Base-by-base conservation (phyloP, 2,113 vertebrate species). In the Tragulus kanchil region DNA sequence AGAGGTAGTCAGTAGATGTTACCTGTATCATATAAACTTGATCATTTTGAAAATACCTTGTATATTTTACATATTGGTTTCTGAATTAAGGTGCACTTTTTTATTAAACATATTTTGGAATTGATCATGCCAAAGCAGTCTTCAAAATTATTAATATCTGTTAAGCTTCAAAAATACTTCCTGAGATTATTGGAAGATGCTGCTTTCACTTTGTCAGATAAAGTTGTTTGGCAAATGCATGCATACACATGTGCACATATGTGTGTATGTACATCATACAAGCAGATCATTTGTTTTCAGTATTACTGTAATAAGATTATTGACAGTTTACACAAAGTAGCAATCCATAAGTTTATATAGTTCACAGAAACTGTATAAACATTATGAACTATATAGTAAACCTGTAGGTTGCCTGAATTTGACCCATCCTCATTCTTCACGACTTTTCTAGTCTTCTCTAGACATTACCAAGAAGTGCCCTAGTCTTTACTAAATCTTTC, bases 91-190 rank as follows among this genome's bases (percentile, higher is more conserved):
- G 65, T 94, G 8, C 45, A 85, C 19, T 77, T 77, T 83, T 45
- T 84, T 42, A 52, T 87, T 88, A 19, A 64, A 86, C 87, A 28
- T 67, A 61, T 88, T 94, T 95, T 42, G 65, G 62, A 6, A 61
- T 91, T 93, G 69, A 8, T 85, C 92, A 93, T 92, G 48, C 73
- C 48, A 83, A 64, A 83, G 7, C 94, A 69, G n/a, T 48, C 71
- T 89, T 96, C 1, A 31, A 96, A 82, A 78, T 86, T 85, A 59
- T 54, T 93, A 42, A 64, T 15, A 56, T 85, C 11, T 28, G 21
- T 54, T 93, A 89, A 79, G 1, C 36, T 65, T 67, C 56, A 71
- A 50, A 94, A 65, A 28, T 85, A 50, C 58, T 61, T 85, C 61
- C 15, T 79, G 28, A 31, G 12, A 61, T 94, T 52, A 42, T 42